Conservation (phyloP, 2,797 vertebrate genomes). For the Falco columbarius region DNA sequence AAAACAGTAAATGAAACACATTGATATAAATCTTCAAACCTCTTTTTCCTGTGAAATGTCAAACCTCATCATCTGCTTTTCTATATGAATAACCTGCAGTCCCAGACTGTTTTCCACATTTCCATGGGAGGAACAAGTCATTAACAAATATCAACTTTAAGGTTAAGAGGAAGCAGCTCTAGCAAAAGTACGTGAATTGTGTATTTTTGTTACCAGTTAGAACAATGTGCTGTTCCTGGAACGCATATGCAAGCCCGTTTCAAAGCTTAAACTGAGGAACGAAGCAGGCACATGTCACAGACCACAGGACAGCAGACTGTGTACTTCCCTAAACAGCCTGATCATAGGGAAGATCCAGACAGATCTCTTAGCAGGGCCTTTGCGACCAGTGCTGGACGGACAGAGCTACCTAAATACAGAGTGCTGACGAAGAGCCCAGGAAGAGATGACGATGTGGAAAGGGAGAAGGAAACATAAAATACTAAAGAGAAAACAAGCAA, state of each 20-base stretch:
- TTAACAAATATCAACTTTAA: slow-evolving; percentile 34
- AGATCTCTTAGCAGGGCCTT: neutral
- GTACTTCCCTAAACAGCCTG: neutral
- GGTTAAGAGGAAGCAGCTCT: slow-evolving; percentile 28
- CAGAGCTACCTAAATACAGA: neutral
- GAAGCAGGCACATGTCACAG: neutral
- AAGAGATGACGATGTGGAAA: neutral
- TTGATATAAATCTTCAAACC: neutral
- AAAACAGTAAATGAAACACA: slow-evolving; percentile 12
- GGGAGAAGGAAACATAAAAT: neutral
- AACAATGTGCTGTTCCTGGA: slow-evolving; percentile 32
- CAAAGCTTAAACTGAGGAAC: neutral
- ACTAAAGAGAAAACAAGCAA: neutral
- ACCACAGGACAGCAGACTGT: neutral
- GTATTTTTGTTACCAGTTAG: neutral
- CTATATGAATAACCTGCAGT: neutral
- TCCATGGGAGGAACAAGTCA: neutral
- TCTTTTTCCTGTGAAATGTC: slow-evolving; percentile 17
- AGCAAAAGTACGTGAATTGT: neutral
- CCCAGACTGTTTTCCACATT: neutral
- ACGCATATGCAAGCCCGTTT: neutral
- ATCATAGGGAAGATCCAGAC: rapidly evolving
- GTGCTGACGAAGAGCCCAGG: neutral
- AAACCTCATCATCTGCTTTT: slow-evolving; percentile 7
- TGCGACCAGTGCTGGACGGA: neutral